These are phyloP conservation scores for Microcebus ravelobensis DNA, from an alignment of 2,113 vertebrate genomes.

Conservation along the genomic window DNA sequence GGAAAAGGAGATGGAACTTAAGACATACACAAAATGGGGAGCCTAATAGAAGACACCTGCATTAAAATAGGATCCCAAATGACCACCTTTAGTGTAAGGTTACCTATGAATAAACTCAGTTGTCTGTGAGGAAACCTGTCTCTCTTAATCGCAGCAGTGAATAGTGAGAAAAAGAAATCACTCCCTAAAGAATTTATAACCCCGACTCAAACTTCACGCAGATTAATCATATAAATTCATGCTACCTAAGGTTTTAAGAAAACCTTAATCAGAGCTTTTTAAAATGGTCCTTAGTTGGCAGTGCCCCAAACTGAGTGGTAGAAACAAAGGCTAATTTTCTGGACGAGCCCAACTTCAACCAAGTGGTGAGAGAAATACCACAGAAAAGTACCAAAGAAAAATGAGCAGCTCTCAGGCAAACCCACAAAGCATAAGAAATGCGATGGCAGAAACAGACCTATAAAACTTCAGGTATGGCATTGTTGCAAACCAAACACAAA, in stretches of 20 bases:
- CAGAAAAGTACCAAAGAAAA: neutral
- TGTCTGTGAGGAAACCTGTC: neutral
- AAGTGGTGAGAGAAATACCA: neutral
- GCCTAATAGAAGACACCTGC: neutral
- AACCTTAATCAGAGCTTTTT: neutral
- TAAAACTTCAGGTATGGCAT: neutral
- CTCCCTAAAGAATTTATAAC: neutral
- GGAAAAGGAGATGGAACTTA: neutral
- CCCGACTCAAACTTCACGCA: neutral
- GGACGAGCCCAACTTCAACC: neutral
- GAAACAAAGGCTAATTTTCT: neutral
- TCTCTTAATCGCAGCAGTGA: neutral
- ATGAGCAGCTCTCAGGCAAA: neutral
- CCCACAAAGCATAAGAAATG: neutral
- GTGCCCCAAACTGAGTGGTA: neutral
- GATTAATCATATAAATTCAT: neutral
- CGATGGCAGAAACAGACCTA: neutral
- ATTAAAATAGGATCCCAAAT: neutral
- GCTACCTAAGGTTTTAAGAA: neutral
- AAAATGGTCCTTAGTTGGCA: neutral
- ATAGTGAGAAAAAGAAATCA: neutral
- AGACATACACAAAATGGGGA: neutral
- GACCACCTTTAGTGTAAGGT: neutral
- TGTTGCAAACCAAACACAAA: neutral
- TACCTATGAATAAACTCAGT: neutral